Evolutionary conservation across 30 jellyfish, hydroid and myxozoan genomes (phyloP), one percentile per base, ranked within the genome.

Genomic region (Mastigias papua): DNA sequence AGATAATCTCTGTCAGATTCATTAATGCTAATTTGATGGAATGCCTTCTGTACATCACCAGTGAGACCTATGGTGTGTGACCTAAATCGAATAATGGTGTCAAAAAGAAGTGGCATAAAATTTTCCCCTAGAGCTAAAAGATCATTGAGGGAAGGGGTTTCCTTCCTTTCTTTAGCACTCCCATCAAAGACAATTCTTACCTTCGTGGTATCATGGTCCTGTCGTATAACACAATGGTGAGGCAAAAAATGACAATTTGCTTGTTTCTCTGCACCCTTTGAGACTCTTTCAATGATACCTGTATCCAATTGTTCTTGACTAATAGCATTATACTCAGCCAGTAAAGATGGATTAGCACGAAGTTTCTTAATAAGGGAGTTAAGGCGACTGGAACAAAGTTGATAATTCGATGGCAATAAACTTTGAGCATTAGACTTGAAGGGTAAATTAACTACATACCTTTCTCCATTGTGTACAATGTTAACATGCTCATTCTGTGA

Each of bases 181-280:
- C 76, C 77, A 31, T 77, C 80, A 31, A 77, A 77, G 23, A 48
- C 88, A 15, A 77, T 50, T 48, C 88, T 54, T 13, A 77, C 76
- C 69, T 77, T 77, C 58, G 80, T 77, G 16, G 88, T 77, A 35
- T 48, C 88, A 22, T 61, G 83, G 30, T 77, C 88, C 57, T 77
- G 83, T 13, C 78, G 48, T 10, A 66, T n/a, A 28, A 66, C 48
- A 49, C 78, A 66, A 66, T 22, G 78, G 54, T 61, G 88, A 13
- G 34, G 83, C 6, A 61, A 62, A 54, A 77, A 77, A 49, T 77
- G 69, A 54, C 69, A 61, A 49, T 31, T n/a, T 7, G 22, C 62
- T 8, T 77, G 42, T 31, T 77, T 23, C 21, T 17, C 60, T 10
- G 25, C 48, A 13, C n/a, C 54, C 54, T 9, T 11, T 10, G 51